Base-by-base conservation (phyloP, 2,113 vertebrate genomes). In the Cranoglanis bouderius region DNA sequence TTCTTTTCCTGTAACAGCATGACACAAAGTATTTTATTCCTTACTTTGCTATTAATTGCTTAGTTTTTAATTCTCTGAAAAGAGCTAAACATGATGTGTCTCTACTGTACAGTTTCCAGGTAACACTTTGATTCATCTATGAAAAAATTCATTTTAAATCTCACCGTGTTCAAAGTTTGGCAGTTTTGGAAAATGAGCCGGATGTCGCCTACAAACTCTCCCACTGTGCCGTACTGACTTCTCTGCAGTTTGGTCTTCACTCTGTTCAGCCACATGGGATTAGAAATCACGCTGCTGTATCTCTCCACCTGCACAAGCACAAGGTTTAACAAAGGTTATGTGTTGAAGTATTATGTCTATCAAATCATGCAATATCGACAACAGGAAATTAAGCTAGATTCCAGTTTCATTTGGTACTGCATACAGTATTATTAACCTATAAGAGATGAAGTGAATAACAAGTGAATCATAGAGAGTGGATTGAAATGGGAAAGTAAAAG, bases 151-250 rank as follows among this genome's bases (percentile, higher is more conserved):
- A 78, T 26, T 61, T 57, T 13, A 40, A 53, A n/a, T 90, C 92
- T 93, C 86, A 96, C 95, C 88, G 2, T 80, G 92, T 95, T 94
- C 55, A 91, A 94, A 0, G 0, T 67, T 0, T 51, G 86, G 82
- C 90, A 94, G 93, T 95, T 95, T 35, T 85, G 74, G 80, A 96
- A 95, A 88, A 95, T 91, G 84, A 94, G 94, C 24, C 87, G 49
- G 40, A 95, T 2, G 55, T 96, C 95, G 0, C 90, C 87, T 72
- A 91, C 89, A 90, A 96, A 95, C 46, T 93, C 78, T 6, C 87
- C 57, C 0, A 96, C 90, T 0, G 83, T 94, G 40, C n/a, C 3
- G 91, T 95, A 95, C 16, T 46, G 0, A 0, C 86, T 51, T 19
- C 9, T 0, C 82, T 93, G 83, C n/a, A 96, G 91, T 53, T 93